Evolutionary conservation across 2,113 vertebrate genomes (phyloP), one percentile per base, ranked within the genome.

Genomic region (Brachyistius frenatus): DNA sequence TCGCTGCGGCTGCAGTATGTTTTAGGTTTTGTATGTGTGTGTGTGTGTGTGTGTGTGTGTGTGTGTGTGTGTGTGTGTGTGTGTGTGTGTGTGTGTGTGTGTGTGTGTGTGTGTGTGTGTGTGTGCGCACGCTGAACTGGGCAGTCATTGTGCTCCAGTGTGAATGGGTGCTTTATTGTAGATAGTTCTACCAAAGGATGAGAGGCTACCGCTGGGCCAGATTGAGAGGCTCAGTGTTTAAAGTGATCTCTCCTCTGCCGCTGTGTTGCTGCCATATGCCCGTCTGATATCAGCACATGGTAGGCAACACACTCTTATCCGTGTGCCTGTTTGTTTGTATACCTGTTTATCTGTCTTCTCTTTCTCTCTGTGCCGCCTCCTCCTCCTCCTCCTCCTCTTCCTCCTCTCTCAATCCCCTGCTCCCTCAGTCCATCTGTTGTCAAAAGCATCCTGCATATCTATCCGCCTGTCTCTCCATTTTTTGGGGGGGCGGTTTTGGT

Each of bases 401-500:
- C 23, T 23, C 23, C 23, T 23, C 30, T 35, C 66, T 64, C 58
- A 60, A 30, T 70, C 67, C 66, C 65, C 50, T 37, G 50, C 72
- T 78, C 64, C 68, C 47, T 72, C 55, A 2, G 77, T 81, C 78
- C 81, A 88, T 87, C 83, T 89, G 80, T 55, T 84, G 67, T 85
- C 66, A 65, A 55, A 83, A 61, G 47, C 55, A 53, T 73, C 66
- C 70, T 0, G 35, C 66, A 61, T 71, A 49, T 85, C 72, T 80
- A 74, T 79, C 55, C 55, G 55, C 57, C 65, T 2, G 46, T 69
- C 50, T 80, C 70, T 58, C 31, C 73, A 30, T 44, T 39, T 16
- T 63, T 16, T 37, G 13, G 3, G 2, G 3, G 2, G 2, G 32
- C 0, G 5, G 31, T 1, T 3, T 66, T 66, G 50, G 71, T 11